Base-by-base conservation (phyloP, 2,888 invertebrate genomes). In the Apamea crenata region DNA sequence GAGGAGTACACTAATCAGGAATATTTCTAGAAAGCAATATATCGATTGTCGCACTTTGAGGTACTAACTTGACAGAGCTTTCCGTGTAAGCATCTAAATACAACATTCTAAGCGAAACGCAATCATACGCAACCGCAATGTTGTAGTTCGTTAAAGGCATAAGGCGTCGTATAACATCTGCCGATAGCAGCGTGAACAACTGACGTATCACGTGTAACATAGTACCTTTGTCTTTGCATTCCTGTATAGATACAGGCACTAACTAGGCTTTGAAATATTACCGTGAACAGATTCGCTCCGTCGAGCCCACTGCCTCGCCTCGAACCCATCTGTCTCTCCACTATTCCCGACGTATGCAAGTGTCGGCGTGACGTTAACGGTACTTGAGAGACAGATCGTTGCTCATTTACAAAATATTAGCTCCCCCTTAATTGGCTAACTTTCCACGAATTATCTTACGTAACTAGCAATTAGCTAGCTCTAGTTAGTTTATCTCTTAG, bases 381-480 rank as follows among this genome's bases (percentile, higher is more conserved):
- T 89, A 90, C 93, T 92, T 90, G 89, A 87, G 93, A 93, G 93
- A 92, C 92, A 91, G 88, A 93, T 93, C 91, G 91, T 92, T 77
- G 91, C 91, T 93, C 91, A 93, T 93, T 92, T 90, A 90, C 91
- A 93, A 93, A 94, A 93, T 94, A 94, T 94, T 91, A 92, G 88
- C 90, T 89, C 80, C 85, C 61, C 90, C 89, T 89, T 94, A 94
- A 94, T 93, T 94, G 94, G 93, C 83, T 85, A 92, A 92, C 91
- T 93, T 93, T 88, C 84, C 88, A 77, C 81, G 87, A 92, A 91
- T 93, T 93, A 92, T 91, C 90, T 89, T 86, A 89, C 87, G 87
- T 87, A 93, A 92, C 89, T 91, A 91, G 89, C 90, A 91, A 91
- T 93, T 91, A 91, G 84, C 84, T 88, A 81, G 89, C 84, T 87